Conservation (phyloP, 2,113 vertebrate genomes). For the Loxodonta africana region DNA sequence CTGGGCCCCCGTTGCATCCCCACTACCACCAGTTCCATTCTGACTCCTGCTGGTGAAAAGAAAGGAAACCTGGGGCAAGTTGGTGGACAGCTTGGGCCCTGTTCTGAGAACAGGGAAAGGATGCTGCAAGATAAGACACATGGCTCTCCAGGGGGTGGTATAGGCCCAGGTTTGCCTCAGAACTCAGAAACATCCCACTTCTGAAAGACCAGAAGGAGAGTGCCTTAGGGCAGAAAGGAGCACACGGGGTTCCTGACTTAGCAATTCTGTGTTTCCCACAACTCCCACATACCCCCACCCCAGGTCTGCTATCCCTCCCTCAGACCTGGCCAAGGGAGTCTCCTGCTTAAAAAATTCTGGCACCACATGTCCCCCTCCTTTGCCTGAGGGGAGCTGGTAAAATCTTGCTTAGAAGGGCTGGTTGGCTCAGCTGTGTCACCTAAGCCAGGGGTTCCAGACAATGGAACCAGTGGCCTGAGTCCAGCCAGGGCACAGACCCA, state of each 20-base stretch:
- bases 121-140: background rate
- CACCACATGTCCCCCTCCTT: background rate
- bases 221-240: background rate
- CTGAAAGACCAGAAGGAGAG: background rate
- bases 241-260: background rate
- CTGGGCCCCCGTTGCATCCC: background rate
- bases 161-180: background rate
- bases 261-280: background rate
- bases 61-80: background rate
- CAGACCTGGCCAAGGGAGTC: background rate
- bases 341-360: background rate
- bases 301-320: background rate
- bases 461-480: constrained; percentile 66
- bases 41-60: background rate
- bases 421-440: constrained; percentile 71
- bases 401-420: background rate
- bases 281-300: background rate
- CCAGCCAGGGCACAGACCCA: constrained; percentile 41
- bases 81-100: background rate
- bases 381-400: background rate
- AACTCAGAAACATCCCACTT: background rate
- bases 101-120: background rate
- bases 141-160: background rate
- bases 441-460: constrained; percentile 71
- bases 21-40: background rate